Base-by-base conservation (phyloP, 2,797 vertebrate species). In the Avahi laniger region DNA sequence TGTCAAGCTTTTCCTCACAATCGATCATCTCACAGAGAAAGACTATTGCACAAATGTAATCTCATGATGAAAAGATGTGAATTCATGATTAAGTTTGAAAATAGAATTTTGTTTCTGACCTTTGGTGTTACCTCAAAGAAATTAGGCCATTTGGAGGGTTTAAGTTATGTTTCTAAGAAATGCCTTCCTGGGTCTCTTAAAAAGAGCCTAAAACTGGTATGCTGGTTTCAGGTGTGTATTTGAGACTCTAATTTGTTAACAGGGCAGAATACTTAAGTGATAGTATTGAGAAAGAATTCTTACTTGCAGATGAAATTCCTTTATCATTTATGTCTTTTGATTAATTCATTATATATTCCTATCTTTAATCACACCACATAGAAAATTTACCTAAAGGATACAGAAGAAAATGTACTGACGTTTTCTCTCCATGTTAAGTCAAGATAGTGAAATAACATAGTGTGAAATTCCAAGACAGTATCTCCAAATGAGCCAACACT, bases 201-300 rank as follows among this genome's bases (percentile, higher is more conserved):
- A 94, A 96, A 97, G 95, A 91, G 78, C 95, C 96, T 92, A 43
- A 96, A 95, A 85, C 69, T 35, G 79, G 4, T 89, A 76, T 97
- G 65, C 82, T 81, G 94, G 38, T 95, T 97, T 98, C 86, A 93
- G 78, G 96, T 0, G 0, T 80, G 63, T 92, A 24, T 96, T 97
- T 97, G 87, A 98, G 98, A 97, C 89, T 79, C 46, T 96, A 59
- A 70, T 97, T 89, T 97, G 94, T 97, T 97, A 80, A 94, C 82
- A 94, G 97, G 94, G 84, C 96, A 97, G 84, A 96, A 41, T 96
- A 95, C 89, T 82, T 84, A 84, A 97, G 79, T 17, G 41, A 87
- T 92, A 96, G 96, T 96, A 69, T 95, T 97, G 97, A 96, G 97
- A 93, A 96, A 88, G 93, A 96, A 89, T 96, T 96, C 97, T 41